Evolutionary conservation across 2,113 vertebrate genomes (phyloP).

Genomic region (Deroptyus accipitrinus): DNA sequence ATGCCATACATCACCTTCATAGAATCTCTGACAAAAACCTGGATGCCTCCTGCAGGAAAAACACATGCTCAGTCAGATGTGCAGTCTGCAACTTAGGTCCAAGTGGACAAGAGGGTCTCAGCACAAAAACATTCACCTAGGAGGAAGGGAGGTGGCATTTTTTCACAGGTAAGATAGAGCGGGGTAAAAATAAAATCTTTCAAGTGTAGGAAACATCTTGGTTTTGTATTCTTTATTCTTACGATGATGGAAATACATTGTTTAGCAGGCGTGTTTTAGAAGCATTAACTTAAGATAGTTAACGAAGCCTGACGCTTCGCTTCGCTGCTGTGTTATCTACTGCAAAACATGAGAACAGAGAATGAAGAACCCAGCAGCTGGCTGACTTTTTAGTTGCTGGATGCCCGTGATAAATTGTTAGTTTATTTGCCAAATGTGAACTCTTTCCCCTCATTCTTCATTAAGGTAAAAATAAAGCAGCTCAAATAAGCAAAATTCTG

Average conservation of each 20-base stretch:
- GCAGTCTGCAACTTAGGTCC: not conserved
- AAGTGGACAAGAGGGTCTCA: not conserved
- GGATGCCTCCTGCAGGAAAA: not conserved
- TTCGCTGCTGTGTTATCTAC: not conserved
- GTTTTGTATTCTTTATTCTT: not conserved
- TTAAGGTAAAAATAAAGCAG: not conserved
- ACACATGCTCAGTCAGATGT: not conserved
- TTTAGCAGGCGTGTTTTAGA: not conserved
- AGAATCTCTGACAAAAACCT: not conserved
- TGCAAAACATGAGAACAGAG: not conserved
- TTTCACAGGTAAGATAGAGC: not conserved
- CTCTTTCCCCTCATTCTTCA: not conserved
- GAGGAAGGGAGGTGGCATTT: not conserved
- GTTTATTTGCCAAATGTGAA: not conserved
- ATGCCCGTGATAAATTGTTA: not conserved
- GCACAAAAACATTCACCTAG: not conserved
- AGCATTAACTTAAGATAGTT: not conserved
- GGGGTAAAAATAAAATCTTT: not conserved
- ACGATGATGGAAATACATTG: not conserved
- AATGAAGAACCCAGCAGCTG: not conserved
- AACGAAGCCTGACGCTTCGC: not conserved
- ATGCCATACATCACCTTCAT: not conserved
- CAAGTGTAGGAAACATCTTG: not conserved
- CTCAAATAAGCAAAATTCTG: not conserved
- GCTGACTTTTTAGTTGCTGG: not conserved